Evolutionary conservation across 2,797 vertebrate species (phyloP), one percentile per base, ranked within the genome.

Genomic region (Sebastolobus altivelis): DNA sequence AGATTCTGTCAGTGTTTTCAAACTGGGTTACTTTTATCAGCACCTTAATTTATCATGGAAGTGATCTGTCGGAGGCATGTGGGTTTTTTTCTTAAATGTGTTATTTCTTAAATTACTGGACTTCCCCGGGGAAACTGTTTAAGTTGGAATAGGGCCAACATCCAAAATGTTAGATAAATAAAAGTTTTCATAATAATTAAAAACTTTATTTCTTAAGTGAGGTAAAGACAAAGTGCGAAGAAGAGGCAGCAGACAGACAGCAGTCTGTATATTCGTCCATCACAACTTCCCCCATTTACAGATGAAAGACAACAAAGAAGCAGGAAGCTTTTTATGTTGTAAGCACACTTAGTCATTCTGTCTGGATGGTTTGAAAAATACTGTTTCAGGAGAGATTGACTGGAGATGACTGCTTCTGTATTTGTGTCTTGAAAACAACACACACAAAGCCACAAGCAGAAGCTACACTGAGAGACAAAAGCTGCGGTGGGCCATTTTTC

Each of bases 161-260:
- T 11, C 0, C 16, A 52, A 52, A 52, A 0, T 52, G 0, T 52
- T 20, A 52, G 8, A 52, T 0, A 52, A 52, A 16, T 2, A 20
- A 52, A 52, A 18, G 16, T 46, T 46, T 6, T 52, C 18, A 52
- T n/a, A 20, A 52, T 52, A 52, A 20, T 52, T n/a, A n/a, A 52
- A 52, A 20, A 1, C 0, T 0, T 49, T 6, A 20, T 49, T 49
- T 49, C 7, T 49, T 16, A 16, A 49, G 43, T 0, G 43, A 49
- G 46, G 18, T 18, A 49, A 49, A 49, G 46, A 49, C 16, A 40
- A 10, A 20, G 16, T 49, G 43, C 14, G 40, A 40, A 40, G 0
- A 43, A 43, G 40, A 43, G 40, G 0, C 14, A 43, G 14, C 6
- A 1, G 0, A 14, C 14, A 43, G 40, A 43, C 20, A 49, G 18